A percentile compares a stretch with the other conserved stretches of the same genome.
phyloP scores from a whole-genome alignment of 2,113 vertebrate species.

The Phyllostomus hastatus region DNA sequence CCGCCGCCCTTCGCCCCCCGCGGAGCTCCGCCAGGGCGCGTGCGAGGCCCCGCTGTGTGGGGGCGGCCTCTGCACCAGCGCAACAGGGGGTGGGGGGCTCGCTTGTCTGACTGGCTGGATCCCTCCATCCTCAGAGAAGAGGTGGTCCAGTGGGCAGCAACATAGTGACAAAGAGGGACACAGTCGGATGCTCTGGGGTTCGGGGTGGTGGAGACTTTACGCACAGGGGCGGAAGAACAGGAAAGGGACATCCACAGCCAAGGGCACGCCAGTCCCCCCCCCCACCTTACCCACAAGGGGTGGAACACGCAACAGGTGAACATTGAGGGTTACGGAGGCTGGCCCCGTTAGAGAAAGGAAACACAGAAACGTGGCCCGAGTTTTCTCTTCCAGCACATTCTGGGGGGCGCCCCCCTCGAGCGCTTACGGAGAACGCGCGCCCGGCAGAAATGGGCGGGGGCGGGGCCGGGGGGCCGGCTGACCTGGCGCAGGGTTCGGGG shows the following conservation, averaged over 20 bases:
- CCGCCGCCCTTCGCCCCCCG: background rate
- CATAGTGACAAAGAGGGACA: background rate
- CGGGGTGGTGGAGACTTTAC: background rate
- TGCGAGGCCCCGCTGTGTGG: background rate
- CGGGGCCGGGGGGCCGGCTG: conserved; percentile 53
- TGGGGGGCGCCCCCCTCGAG: background rate
- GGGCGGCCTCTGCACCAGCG: fast-evolving
- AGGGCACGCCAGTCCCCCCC: background rate
- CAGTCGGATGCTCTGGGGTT: background rate
- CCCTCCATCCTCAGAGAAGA: background rate
- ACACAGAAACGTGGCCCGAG: background rate
- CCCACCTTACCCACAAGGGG: background rate
- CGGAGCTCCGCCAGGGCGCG: fast-evolving
- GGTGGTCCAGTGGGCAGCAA: background rate
- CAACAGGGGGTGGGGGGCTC: fast-evolving
- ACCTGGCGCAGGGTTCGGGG: conserved; percentile 88
- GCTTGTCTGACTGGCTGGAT: background rate
- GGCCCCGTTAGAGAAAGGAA: background rate
- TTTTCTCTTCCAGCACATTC: background rate
- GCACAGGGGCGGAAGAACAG: too few relatives aligned
- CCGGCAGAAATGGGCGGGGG: background rate
- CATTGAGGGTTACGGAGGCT: background rate
- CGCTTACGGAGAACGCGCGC: background rate
- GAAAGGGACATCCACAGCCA: background rate
- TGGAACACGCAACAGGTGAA: background rate